Base-by-base conservation (phyloP, 2,113 vertebrate species). In the Bubalus kerabau region DNA sequence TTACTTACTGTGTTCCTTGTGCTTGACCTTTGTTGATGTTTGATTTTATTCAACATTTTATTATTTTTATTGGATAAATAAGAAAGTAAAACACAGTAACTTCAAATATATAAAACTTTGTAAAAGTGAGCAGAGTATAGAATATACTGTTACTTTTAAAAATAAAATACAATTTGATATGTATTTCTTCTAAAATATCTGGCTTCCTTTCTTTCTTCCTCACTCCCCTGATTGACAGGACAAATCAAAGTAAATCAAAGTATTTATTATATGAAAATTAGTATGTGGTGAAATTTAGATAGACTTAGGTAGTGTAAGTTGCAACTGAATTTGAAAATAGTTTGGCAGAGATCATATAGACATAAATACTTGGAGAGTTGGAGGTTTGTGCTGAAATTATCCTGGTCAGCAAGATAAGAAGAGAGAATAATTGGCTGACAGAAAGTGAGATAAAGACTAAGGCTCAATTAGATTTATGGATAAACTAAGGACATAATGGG, bases 401-500 rank as follows among this genome's bases (percentile, higher is more conserved):
- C 50, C 64, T 85, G 64, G 62, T 91, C 52, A 60, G 64, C 36
- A 93, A 85, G 87, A 91, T 96, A 96, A 87, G 48, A 40, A 60
- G 62, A 60, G 57, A 92, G 88, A 90, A 84, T 80, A 96, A 91
- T 88, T 71, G 50, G 43, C 82, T 91, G 87, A 96, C 90, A 74
- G 64, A 93, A 96, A 74, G 52, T 64, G 78, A 90, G 85, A 96
- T 52, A 62, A 71, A 91, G 92, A 91, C 82, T 87, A 93, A 96
- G 57, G 93, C 67, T 43, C 96, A 91, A 50, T 96, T 93, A 91
- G 87, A 57, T 83, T 62, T 83, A 21, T 40, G 83, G 74, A 93
- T 84, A 78, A 91, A 60, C 60, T 50, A 74, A 96, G 43, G 60
- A 26, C 71, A 52, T 67, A 64, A 82, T 26, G 62, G 71, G 60